Conservation (phyloP, 2,888 invertebrate genomes). For the Luperina testacea region DNA sequence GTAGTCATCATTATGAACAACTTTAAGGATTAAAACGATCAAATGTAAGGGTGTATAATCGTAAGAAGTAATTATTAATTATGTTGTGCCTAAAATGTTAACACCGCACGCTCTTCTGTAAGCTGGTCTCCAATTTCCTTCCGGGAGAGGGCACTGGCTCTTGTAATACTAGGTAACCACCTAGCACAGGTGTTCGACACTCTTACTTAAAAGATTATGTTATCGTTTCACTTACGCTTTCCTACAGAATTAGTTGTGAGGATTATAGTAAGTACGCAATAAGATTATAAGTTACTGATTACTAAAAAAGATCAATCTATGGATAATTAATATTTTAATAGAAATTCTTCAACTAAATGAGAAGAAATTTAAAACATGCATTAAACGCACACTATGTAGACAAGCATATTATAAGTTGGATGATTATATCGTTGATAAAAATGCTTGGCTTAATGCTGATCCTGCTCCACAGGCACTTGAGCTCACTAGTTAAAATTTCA, state of each 20-base stretch:
- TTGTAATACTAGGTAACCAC: neutral
- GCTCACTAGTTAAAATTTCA: too few species aligned
- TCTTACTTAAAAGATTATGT: neutral
- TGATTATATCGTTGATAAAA: too few species aligned
- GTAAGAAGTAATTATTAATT: slow-evolving; percentile 4
- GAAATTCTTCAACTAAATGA: too few species aligned
- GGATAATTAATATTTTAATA: too few species aligned
- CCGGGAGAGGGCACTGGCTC: neutral
- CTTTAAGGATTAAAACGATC: too few species aligned
- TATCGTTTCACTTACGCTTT: neutral
- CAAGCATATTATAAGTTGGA: too few species aligned
- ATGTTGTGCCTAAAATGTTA: neutral
- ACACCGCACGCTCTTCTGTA: neutral
- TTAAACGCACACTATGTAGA: too few species aligned
- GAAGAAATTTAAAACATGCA: too few species aligned
- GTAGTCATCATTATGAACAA: too few species aligned
- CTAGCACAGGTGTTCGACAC: neutral
- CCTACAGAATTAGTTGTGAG: neutral
- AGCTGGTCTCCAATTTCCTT: neutral
- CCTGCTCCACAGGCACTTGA: too few species aligned
- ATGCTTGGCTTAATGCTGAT: too few species aligned
- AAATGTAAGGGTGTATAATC: neutral
- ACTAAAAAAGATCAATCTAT: neutral
- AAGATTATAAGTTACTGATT: neutral
- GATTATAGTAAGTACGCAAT: neutral